Evolutionary conservation across 2,888 invertebrate species (phyloP), one percentile per base, ranked within the genome.

Genomic region (Ashinkailepas kermadecensis): DNA sequence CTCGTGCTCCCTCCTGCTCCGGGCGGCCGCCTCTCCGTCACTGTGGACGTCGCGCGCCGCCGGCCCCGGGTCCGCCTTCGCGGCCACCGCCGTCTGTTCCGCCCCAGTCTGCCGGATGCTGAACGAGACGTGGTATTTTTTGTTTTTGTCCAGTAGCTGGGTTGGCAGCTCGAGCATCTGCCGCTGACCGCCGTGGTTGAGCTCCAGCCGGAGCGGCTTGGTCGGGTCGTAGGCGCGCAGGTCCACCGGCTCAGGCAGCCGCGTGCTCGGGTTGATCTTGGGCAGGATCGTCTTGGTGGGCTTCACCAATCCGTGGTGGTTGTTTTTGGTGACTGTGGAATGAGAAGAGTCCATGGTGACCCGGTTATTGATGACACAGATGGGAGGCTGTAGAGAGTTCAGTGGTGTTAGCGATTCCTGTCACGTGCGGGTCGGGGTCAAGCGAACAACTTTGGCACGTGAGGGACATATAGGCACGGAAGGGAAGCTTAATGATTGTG

Each of bases 41-140:
- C 80, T 80, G 21, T 54, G 39, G 21, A 39, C 62, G n/a, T 13
- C 78, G 57, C 78, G 57, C 78, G 67, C 25, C 23, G 65, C 65
- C 23, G 10, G 23, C 11, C 9, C n/a, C 25, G 25, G 23, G 12
- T 9, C 23, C 23, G n/a, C 23, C 23, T 23, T 1, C 23, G 21
- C 56, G 4, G 0, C 9, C 57, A 3, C 57, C 58, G 57, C 58
- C 58, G 21, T 58, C 23, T 39, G 39, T 1, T 39, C 39, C 39
- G 39, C 39, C 2, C 39, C 39, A 4, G 39, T 39, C 39, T 39
- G 39, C 4, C 21, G 56, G 59, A 96, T 95, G 59, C 95, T 95
- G 87, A 96, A 95, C 81, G 95, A 96, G 83, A 96, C 95, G 87
- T 95, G 95, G 88, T 96, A 96, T 86, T 94, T 91, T 88, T 95